Evolutionary conservation across 64 coral and sea anemone genomes (phyloP), one percentile per base, ranked within the genome.

Genomic region (Montipora cactus): DNA sequence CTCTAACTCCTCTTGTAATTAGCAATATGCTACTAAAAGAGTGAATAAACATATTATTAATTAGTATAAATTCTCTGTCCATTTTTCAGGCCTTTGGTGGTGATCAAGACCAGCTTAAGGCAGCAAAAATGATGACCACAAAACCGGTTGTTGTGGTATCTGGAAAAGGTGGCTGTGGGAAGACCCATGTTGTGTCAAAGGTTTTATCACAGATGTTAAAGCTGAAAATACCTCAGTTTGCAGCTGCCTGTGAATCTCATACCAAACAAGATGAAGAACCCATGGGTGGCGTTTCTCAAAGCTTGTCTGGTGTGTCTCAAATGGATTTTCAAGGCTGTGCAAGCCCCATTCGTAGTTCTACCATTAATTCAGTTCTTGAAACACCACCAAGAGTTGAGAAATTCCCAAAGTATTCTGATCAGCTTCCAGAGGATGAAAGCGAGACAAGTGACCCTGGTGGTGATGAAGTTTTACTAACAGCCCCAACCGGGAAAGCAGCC

Each of bases 111-210:
- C 92, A 94, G 69, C 25, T 89, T 12, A 59, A 62, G 69, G 92
- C 92, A 5, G 77, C 77, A 55, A 13, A 81, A 6, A 61, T 94
- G n/a, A 94, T 94, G 67, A 77, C 86, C 45, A 89, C 47, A 22
- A 74, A 22, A n/a, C 86, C 86, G 20, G 92, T 94, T 28, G 86
- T 81, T 8, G 92, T 94, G 45, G 25, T 94, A 69, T 94, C 92
- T 20, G 92, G 92, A 46, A 94, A 71, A 59, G 92, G 92, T 79
- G 92, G 92, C 10, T 89, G 92, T 46, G 92, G 92, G 11, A 94
- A 94, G 53, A 94, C 92, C 6, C 69, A 89, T 76, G 92, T 94
- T 45, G 87, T 94, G 66, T 88, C 83, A 13, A 49, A 76, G 16
- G 69, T 94, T 6, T 59, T 94, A 6, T 86, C 90, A 15, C 61